phyloP scores from a whole-genome alignment of 53 echinoderm and acorn worm genomes.

The Holothuria scabra region DNA sequence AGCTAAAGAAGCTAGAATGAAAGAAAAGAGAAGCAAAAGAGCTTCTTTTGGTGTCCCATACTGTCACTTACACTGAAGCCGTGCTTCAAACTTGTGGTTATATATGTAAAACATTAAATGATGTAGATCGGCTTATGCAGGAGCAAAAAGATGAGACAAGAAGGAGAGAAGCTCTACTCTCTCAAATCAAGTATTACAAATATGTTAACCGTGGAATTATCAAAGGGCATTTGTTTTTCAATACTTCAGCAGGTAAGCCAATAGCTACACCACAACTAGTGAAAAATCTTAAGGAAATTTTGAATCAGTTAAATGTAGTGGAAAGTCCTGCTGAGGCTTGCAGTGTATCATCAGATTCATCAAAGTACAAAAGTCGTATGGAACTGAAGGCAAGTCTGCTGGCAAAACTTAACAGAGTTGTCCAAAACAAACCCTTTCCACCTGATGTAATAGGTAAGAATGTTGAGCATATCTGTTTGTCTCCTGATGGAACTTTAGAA shows the following conservation, averaged over 20 bases:
- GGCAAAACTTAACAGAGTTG: too few species aligned
- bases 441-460: background rate
- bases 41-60: too few species aligned
- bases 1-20: too few species aligned
- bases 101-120: background rate
- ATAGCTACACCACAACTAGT: background rate
- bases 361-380: background rate
- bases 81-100: too few species aligned
- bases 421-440: background rate
- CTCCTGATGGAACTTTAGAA: too few species aligned
- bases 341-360: too few species aligned
- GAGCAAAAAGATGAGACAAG: background rate
- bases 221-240: too few species aligned
- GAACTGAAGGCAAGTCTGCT: background rate
- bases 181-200: constrained; percentile 32
- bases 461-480: too few species aligned
- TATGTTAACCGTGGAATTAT: constrained; percentile 9
- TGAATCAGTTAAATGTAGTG: background rate
- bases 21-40: too few species aligned
- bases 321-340: background rate
- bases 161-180: constrained; percentile 15
- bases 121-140: background rate
- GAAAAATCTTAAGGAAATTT: too few species aligned
- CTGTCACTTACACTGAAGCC: too few species aligned
- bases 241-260: background rate